Base-by-base conservation (phyloP, 2,888 invertebrate species). In the Seira ritae region DNA sequence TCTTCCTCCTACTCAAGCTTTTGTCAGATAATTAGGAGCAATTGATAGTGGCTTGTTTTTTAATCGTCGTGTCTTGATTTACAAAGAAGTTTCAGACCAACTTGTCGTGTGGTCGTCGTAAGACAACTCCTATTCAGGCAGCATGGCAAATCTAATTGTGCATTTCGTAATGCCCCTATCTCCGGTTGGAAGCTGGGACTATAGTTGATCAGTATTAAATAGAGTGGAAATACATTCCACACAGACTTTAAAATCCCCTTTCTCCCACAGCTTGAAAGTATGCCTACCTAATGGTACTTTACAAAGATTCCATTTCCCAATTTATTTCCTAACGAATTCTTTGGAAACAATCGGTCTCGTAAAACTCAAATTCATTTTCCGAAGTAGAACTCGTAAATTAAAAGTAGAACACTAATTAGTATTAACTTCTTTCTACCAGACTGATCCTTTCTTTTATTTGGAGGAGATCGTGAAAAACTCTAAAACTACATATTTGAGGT, bases 11-110 rank as follows among this genome's bases (percentile, higher is more conserved):
- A 70, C 73, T 67, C 74, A 55, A 12, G 55, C 55, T 55, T 80
- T 80, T 80, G 80, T 80, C 62, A 69, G 73, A 69, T 69, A 74
- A 74, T 80, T 80, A 69, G 62, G 68, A 74, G 69, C 62, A 69
- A 80, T 80, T 74, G 60, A 80, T 31, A 76, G 20, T 68, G 19
- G 60, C 55, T 60, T 55, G 46, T 8, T 42, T 46, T 75, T n/a
- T 22, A 55, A 55, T 66, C 65, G 42, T 31, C 31, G 8, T n/a
- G n/a, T n/a, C n/a, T n/a, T 31, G 31, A 31, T 31, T 31, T 31
- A 31, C 31, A 8, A 8, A 65, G 37, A 73, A 42, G 65, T 74
- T 37, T 66, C 12, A 66, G 24, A 50, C 20, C 42, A 15, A 42
- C 23, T 55, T 66, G 46, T 66, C 46, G 66, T 50, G 66, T 42